phyloP scores from a whole-genome alignment of 2,888 invertebrate genomes.

The Augiades crinisus region DNA sequence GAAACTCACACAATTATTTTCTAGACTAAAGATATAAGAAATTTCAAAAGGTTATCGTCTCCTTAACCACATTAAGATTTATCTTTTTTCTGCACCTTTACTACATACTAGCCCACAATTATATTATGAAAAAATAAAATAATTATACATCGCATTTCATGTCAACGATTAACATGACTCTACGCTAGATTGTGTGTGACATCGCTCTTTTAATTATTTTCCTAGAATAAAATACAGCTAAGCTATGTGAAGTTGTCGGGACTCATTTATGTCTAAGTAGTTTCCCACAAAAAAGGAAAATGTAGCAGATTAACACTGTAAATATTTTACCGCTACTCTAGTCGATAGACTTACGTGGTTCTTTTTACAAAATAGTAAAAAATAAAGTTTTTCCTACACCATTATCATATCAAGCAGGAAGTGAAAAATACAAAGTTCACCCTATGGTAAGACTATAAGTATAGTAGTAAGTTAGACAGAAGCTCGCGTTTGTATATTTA shows the following conservation, averaged over 20 bases:
- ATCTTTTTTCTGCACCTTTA: too few relatives aligned
- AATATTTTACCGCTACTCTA: slow-evolving; percentile 15
- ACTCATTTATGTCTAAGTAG: slow-evolving; percentile 8
- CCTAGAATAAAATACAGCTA: slow-evolving; percentile 12
- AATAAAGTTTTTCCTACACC: too few relatives aligned
- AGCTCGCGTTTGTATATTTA: neutral
- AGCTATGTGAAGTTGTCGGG: slow-evolving; percentile 14
- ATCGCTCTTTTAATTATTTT: slow-evolving; percentile 11
- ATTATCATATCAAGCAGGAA: too few relatives aligned
- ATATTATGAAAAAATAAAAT: neutral
- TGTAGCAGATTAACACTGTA: slow-evolving; percentile 12
- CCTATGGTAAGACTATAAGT: neutral
- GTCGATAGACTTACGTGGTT: too few relatives aligned
- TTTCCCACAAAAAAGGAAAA: slow-evolving; percentile 20
- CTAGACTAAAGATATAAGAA: too few relatives aligned
- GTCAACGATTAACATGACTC: neutral
- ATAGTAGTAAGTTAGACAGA: neutral
- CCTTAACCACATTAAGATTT: too few relatives aligned
- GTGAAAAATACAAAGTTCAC: too few relatives aligned
- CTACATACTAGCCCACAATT: neutral
- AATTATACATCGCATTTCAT: neutral
- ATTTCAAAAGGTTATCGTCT: too few relatives aligned
- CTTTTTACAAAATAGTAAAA: too few relatives aligned
- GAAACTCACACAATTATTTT: too few relatives aligned
- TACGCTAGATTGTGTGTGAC: neutral